Evolutionary conservation across 2,113 vertebrate species (phyloP).

Genomic region (Hippocampus comes): DNA sequence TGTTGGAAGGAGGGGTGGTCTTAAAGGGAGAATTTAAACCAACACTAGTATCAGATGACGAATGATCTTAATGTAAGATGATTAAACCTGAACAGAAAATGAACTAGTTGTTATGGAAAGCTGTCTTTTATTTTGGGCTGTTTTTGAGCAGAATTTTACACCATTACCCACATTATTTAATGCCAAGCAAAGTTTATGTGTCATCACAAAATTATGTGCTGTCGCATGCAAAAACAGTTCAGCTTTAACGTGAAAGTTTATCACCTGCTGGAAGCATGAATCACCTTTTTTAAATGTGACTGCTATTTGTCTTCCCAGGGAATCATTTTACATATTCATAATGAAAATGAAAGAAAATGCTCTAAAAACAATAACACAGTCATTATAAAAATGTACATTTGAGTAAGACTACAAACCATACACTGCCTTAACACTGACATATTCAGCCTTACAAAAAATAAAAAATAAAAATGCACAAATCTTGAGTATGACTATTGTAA

Average conservation of each 20-base stretch:
- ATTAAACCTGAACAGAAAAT: neutral
- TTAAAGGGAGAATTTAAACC: neutral
- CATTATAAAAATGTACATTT: too few species aligned
- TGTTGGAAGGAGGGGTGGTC: neutral
- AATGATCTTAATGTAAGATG: too few species aligned
- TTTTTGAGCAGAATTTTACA: neutral
- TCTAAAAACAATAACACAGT: too few species aligned
- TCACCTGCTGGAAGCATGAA: constrained; percentile 18
- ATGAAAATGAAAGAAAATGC: too few species aligned
- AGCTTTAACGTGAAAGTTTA: constrained; percentile 20
- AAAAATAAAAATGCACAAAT: too few species aligned
- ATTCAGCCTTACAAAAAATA: too few species aligned
- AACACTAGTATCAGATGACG: neutral
- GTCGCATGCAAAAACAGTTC: constrained; percentile 11
- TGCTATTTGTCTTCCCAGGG: constrained; percentile 15
- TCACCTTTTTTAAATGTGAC: constrained; percentile 14
- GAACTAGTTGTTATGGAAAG: neutral
- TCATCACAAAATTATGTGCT: constrained; percentile 3
- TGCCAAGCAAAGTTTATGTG: neutral
- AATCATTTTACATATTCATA: constrained; percentile 1
- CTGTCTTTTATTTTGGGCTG: neutral
- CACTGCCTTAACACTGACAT: too few species aligned
- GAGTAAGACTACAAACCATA: too few species aligned
- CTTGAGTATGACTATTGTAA: too few species aligned
- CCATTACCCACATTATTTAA: neutral